Evolutionary conservation across 2,797 vertebrate genomes (phyloP).

Genomic region (Platyrinchus mystaceus): DNA sequence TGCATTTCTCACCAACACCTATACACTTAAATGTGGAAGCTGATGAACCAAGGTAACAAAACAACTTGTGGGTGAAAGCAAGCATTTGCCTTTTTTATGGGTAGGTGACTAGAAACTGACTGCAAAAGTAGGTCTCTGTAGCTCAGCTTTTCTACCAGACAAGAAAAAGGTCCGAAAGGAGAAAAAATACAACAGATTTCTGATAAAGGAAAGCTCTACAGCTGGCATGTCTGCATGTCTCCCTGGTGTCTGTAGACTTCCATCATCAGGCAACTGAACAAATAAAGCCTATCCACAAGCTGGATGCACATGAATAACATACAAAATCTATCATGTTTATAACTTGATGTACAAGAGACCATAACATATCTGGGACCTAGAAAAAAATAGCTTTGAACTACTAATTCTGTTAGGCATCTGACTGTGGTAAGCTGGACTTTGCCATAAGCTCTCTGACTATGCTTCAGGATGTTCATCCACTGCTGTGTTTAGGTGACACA

Average conservation of each 20-base stretch:
- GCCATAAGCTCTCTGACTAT: not conserved
- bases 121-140: not conserved
- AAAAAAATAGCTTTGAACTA: not conserved
- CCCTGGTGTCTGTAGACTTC: not conserved
- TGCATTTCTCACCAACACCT: not conserved
- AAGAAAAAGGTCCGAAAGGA: not conserved
- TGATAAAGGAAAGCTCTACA: not conserved
- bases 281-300: not conserved
- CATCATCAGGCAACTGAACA: not conserved
- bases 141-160: not conserved
- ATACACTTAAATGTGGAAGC: not conserved
- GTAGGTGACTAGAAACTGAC: not conserved
- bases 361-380: not conserved
- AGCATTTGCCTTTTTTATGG: not conserved
- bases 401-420: not conserved
- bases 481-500: not conserved
- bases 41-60: not conserved
- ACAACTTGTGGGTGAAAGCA: not conserved
- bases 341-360: not conserved
- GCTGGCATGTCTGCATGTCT: rapidly evolving
- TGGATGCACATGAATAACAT: not conserved
- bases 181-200: not conserved
- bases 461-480: not conserved
- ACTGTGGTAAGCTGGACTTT: not conserved
- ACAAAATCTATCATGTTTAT: not conserved